These are phyloP conservation scores for Clitarchus hookeri DNA, from an alignment of 2,888 invertebrate genomes.

Conservation along the genomic window DNA sequence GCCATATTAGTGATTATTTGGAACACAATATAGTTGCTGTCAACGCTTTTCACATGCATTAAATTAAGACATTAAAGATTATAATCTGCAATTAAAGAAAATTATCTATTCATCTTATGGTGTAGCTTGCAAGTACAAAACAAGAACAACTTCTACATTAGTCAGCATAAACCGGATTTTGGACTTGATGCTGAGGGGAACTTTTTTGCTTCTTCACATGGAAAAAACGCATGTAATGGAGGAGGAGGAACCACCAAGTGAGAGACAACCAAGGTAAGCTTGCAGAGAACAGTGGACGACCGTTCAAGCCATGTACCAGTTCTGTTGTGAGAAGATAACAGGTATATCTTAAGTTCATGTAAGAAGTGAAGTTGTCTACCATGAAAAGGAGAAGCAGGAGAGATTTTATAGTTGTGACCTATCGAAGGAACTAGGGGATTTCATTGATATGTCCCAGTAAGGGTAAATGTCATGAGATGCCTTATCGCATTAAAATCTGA, in stretches of 20 bases:
- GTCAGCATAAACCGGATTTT: constrained; percentile 15
- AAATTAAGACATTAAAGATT: background rate
- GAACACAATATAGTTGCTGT: background rate
- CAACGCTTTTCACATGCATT: background rate
- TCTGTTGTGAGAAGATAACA: background rate
- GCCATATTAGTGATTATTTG: constrained; percentile 5
- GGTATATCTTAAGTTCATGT: background rate
- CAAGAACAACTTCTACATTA: background rate
- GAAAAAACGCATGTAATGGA: background rate
- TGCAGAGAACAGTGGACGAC: background rate
- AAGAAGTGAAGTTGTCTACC: constrained; percentile 8
- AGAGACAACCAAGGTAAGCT: constrained; percentile 19
- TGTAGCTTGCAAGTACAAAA: constrained; percentile 11
- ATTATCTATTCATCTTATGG: background rate
- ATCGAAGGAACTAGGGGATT: background rate
- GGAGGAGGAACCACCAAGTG: background rate
- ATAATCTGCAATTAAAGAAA: background rate
- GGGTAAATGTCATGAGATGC: background rate
- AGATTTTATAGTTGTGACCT: background rate
- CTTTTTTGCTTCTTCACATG: constrained; percentile 4
- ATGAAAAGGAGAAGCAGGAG: background rate
- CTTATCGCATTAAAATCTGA: background rate
- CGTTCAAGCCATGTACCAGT: background rate
- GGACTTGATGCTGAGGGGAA: background rate
- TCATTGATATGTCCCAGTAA: constrained; percentile 1